Conservation (phyloP, 2,797 vertebrate species). For the Coluber constrictor region DNA sequence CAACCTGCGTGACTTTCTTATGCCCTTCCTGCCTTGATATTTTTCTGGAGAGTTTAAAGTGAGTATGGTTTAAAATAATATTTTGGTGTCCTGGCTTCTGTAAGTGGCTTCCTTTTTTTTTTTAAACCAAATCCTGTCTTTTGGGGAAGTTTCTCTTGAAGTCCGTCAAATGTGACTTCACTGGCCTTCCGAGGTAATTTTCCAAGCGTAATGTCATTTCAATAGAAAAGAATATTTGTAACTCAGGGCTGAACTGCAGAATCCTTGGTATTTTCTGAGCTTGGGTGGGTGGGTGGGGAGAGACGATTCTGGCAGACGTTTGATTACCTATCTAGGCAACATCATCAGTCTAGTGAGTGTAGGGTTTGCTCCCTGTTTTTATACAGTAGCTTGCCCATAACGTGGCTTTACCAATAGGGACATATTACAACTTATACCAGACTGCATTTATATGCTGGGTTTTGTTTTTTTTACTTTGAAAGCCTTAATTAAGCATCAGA, state of each 20-base stretch:
- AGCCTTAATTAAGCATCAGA: background rate
- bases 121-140: background rate
- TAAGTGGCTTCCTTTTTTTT: background rate
- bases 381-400: background rate
- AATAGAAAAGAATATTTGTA: background rate
- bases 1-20: background rate
- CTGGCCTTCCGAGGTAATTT: background rate
- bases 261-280: background rate
- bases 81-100: background rate
- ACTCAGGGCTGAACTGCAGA: background rate
- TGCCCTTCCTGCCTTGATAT: background rate
- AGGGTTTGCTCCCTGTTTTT: background rate
- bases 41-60: background rate
- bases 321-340: background rate
- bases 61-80: background rate
- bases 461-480: background rate
- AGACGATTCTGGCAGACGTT: background rate
- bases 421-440: background rate
- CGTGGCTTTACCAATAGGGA: background rate
- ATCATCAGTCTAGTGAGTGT: background rate
- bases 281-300: background rate
- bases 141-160: background rate
- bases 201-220: background rate
- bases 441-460: background rate
- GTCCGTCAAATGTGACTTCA: background rate